phyloP scores from a whole-genome alignment of 2,888 invertebrate species.

The Teleogryllus oceanicus region DNA sequence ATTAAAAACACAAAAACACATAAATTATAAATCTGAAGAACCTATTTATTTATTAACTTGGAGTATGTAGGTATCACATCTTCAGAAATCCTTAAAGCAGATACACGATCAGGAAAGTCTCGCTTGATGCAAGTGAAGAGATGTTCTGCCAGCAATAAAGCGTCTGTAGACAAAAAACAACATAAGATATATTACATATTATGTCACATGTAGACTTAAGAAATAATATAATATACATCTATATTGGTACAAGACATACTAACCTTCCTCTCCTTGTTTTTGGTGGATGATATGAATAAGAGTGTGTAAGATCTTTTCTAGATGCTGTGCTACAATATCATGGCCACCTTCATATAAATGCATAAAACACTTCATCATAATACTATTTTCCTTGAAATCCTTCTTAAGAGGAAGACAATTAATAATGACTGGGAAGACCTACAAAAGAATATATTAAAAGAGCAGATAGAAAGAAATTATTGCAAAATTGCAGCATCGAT shows the following conservation, averaged over 20 bases:
- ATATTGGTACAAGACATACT: constrained; percentile 34
- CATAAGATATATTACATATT: no score
- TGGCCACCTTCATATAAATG: constrained; percentile 61
- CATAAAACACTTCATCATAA: constrained; percentile 63
- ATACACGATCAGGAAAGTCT: no score
- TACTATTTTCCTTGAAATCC: constrained; percentile 70
- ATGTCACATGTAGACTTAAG: no score
- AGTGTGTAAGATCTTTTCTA: constrained; percentile 55
- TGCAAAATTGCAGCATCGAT: constrained; percentile 28
- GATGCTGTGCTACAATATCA: constrained; percentile 52
- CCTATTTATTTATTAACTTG: no score
- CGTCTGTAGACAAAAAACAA: no score
- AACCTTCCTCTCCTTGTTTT: constrained; percentile 56
- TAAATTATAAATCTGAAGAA: no score
- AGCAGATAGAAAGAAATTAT: constrained; percentile 21
- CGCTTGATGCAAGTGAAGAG: no score
- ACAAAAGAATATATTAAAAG: constrained; percentile 36
- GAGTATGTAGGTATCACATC: no score
- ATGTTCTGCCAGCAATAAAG: no score
- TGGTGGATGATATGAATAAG: constrained; percentile 57
- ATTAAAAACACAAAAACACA: no score
- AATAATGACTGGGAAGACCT: constrained; percentile 68
- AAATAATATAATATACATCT: no score
- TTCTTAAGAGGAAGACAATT: constrained; percentile 67
- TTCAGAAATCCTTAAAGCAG: no score